phyloP scores from a whole-genome alignment of 2,888 invertebrate genomes.

The Idaea straminata region DNA sequence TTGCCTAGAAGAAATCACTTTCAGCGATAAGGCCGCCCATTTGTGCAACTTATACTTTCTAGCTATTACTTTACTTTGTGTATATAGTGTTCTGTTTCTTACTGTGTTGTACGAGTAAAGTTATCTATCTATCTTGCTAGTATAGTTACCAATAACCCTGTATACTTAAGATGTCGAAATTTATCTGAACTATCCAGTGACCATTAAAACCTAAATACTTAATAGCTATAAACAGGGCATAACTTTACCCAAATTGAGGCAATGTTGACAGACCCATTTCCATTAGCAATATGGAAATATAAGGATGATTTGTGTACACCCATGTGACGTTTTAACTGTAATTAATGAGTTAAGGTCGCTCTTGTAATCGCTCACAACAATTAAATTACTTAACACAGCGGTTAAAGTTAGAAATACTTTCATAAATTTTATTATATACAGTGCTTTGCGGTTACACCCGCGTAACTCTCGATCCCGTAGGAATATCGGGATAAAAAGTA shows the following conservation, averaged over 20 bases:
- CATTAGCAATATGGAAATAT: conserved; percentile 1
- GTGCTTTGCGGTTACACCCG: too few relatives aligned
- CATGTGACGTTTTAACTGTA: not conserved
- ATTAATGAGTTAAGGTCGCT: conserved; percentile 1
- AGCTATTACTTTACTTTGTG: too few relatives aligned
- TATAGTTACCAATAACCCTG: too few relatives aligned
- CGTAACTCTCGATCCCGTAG: too few relatives aligned
- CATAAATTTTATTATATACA: not conserved
- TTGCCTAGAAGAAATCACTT: too few relatives aligned
- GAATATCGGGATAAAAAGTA: too few relatives aligned
- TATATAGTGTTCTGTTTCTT: too few relatives aligned
- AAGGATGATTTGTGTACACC: not conserved
- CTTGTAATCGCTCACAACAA: not conserved
- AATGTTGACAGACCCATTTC: not conserved
- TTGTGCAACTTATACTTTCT: too few relatives aligned
- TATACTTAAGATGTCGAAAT: too few relatives aligned
- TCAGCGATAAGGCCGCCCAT: too few relatives aligned
- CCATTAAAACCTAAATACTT: not conserved
- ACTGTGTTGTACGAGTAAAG: too few relatives aligned
- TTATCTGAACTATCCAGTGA: not conserved
- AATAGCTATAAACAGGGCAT: not conserved
- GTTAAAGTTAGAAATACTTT: not conserved
- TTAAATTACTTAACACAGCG: not conserved
- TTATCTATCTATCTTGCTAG: too few relatives aligned
- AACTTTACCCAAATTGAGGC: not conserved